Evolutionary conservation across 2,888 invertebrate genomes (phyloP), one percentile per base, ranked within the genome.

Genomic region (Catonia carolina): DNA sequence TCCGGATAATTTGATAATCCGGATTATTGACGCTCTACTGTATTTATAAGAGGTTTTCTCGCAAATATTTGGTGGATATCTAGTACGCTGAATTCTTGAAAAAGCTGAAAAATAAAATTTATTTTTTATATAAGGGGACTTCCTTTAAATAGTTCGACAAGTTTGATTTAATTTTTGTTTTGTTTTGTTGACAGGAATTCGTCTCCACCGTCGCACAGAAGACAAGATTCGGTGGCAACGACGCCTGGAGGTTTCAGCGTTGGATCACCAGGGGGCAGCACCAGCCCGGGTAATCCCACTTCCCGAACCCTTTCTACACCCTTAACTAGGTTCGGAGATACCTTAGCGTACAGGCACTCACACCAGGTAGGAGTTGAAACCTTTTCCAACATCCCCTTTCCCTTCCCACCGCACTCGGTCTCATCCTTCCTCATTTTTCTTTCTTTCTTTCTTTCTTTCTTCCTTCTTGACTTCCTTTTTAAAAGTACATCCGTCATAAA

Each of bases 211-310:
- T 61, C 65, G 6, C 65, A 65, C 27, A 47, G 65, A 7, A 52
- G 65, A 33, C 58, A 60, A 45, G 59, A 60, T 36, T 59, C 62
- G 1, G 12, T 53, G 20, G 62, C 52, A 31, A 56, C 52, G 7
- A 56, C 56, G 2, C 56, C 55, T 7, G 57, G 58, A 33, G 58
- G 58, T 12, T 54, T 54, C 54, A 50, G 54, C 36, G 35, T 61
- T 59, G 56, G 55, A 37, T 66, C 68, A 33, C 68, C 69, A 76
- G 72, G 74, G 75, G 55, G 60, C 45, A 57, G 60, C 47, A 54
- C 75, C 56, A 76, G 76, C 73, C 62, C 59, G 10, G 56, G 56
- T 55, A 14, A 60, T 59, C 55, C 60, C 73, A 15, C 72, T 72
- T 57, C 70, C 72, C 12, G 67, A 71, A 7, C 65, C 70, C 31